A percentile compares a stretch with the other conserved stretches of the same genome.
phyloP scores from a whole-genome alignment of 64 coral and sea anemone species.

The Pachyseris speciosa region DNA sequence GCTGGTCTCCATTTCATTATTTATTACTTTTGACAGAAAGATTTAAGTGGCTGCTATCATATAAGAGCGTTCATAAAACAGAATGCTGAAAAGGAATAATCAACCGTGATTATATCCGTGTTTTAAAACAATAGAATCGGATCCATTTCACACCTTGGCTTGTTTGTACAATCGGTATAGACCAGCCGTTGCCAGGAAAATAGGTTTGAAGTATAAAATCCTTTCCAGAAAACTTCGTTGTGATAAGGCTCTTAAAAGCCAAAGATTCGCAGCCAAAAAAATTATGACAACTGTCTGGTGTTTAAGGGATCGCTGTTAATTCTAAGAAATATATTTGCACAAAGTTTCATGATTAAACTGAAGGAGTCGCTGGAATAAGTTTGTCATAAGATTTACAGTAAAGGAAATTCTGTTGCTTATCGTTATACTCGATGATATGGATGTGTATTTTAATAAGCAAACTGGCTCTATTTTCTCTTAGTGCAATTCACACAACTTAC shows the following conservation, averaged over 20 bases:
- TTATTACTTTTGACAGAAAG: slow-evolving; percentile 16
- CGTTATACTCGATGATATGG: neutral
- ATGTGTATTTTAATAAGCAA: slow-evolving; percentile 1
- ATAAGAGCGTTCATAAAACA: slow-evolving; percentile 5
- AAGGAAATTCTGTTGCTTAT: neutral
- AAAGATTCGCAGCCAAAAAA: neutral
- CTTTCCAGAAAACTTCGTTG: neutral
- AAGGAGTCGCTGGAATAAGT: neutral
- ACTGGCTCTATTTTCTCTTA: slow-evolving; percentile 1
- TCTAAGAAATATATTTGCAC: neutral
- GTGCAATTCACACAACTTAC: neutral
- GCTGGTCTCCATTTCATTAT: neutral
- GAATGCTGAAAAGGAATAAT: slow-evolving; percentile 5
- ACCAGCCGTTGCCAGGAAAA: neutral
- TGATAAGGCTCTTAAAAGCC: too few relatives aligned
- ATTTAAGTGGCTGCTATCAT: slow-evolving; percentile 27
- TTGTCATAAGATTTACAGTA: neutral
- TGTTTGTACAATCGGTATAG: neutral
- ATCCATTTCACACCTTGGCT: neutral
- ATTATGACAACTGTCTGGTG: neutral
- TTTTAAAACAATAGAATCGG: neutral
- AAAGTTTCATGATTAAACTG: neutral
- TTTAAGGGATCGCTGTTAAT: too few relatives aligned
- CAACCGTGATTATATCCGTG: neutral
- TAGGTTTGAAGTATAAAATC: neutral